phyloP scores from a whole-genome alignment of 2,797 vertebrate genomes.

The Aulostomus chinensis region DNA sequence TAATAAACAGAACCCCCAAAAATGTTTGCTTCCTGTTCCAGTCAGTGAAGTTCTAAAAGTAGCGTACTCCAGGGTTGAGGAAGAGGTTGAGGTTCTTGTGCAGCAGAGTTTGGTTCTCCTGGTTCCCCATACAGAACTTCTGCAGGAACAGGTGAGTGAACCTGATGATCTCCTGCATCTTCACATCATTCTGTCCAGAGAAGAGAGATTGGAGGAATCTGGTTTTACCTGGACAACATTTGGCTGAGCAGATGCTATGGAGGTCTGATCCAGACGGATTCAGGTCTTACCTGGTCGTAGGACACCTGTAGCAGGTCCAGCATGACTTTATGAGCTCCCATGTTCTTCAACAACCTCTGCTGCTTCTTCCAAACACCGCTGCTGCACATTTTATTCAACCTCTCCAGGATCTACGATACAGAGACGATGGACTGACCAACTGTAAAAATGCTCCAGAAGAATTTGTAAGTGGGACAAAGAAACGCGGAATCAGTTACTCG shows the following conservation, averaged over 20 bases:
- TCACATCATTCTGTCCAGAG: slow-evolving; percentile 87
- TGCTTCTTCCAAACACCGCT: slow-evolving; percentile 95
- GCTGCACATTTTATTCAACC: slow-evolving; percentile 94
- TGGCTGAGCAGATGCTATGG: too few species aligned
- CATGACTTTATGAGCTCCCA: slow-evolving; percentile 99
- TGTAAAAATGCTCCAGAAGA: too few species aligned
- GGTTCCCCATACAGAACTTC: slow-evolving; percentile 94
- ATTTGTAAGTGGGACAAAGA: too few species aligned
- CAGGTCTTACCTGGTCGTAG: slow-evolving; percentile 69
- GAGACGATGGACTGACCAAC: too few species aligned
- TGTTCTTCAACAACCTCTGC: slow-evolving; percentile 95
- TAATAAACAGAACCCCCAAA: too few species aligned
- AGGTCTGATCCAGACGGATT: too few species aligned
- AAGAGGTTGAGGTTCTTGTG: slow-evolving; percentile 95
- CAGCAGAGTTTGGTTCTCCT: slow-evolving; percentile 93
- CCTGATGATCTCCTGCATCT: slow-evolving; percentile 96
- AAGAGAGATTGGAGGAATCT: too few species aligned
- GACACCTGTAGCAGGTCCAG: slow-evolving; percentile 96
- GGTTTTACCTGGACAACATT: too few species aligned
- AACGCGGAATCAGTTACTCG: too few species aligned
- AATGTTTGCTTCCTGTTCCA: too few species aligned
- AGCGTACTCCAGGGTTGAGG: slow-evolving; percentile 89
- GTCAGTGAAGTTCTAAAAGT: too few species aligned
- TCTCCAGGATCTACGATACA: slow-evolving; percentile 93
- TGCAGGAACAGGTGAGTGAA: slow-evolving; percentile 96